Evolutionary conservation across 1,140 invertebrate species (phyloP).

Genomic region (Chrysomallon squamiferum): DNA sequence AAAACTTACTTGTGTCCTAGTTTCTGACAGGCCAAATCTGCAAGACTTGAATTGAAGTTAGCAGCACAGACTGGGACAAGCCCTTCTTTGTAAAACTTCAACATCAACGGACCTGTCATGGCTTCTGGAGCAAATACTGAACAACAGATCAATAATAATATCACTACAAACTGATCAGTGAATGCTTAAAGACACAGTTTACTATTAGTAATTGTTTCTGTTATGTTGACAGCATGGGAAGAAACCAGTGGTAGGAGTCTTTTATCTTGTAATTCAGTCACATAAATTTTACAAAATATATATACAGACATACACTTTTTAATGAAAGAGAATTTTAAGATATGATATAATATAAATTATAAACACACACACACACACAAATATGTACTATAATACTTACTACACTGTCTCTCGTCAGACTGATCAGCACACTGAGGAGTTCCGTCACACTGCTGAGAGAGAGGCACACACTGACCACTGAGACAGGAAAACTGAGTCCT

Average conservation of each 20-base stretch:
- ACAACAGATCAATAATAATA: background rate
- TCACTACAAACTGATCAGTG: background rate
- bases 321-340: too few relatives aligned
- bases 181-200: background rate
- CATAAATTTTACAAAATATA: too few relatives aligned
- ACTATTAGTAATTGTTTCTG: too few relatives aligned
- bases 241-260: too few relatives aligned
- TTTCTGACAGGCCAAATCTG: constrained; percentile 5
- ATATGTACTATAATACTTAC: constrained; percentile 10
- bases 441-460: constrained; percentile 10
- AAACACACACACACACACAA: too few relatives aligned
- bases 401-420: constrained; percentile 11
- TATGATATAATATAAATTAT: too few relatives aligned
- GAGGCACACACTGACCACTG: constrained; percentile 12
- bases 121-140: background rate
- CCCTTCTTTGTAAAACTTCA: background rate
- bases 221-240: too few relatives aligned
- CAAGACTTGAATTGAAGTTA: constrained; percentile 1
- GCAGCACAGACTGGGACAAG: constrained; percentile 6
- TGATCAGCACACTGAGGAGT: constrained; percentile 12
- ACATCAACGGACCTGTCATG: background rate
- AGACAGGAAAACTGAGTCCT: constrained; percentile 4
- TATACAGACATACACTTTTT: too few relatives aligned
- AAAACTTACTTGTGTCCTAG: constrained; percentile 10
- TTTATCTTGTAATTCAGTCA: too few relatives aligned